Evolutionary conservation across 2,113 vertebrate genomes (phyloP), one percentile per base, ranked within the genome.

Genomic region (Ciconia maguari): DNA sequence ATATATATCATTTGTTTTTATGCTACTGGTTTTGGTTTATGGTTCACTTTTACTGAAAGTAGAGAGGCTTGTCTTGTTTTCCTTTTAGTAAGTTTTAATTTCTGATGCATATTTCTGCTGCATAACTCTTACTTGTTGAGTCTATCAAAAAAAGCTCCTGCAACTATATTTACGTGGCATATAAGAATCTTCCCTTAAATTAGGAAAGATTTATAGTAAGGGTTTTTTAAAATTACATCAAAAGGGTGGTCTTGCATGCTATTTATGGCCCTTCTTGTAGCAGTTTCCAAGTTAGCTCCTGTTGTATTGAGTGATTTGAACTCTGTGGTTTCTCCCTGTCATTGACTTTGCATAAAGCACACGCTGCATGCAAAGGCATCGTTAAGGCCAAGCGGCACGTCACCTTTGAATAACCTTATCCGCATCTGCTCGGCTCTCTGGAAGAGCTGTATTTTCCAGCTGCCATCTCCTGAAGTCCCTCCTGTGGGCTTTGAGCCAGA

Each of bases 81-180:
- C 74, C 74, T 89, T 62, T 82, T 21, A 65, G 77, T 32, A 81
- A 70, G 70, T 88, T 80, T 89, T 87, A 94, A 87, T 95, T 95
- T 77, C 74, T 82, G 30, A 74, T 57, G 46, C 38, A 30, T 62
- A 87, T 94, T 94, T 75, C 72, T 81, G 26, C 66, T 57, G 46
- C 38, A n/a, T 60, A 9, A 38, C 57, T 94, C 2, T 27, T 54
- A 32, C n/a, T 72, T 62, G 24, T 44, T 38, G 25, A 62, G 32
- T 58, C 81, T 76, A 57, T 46, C 38, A 24, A 65, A 76, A 87
- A 86, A 57, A 51, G 25, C 49, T 92, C 58, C 83, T 61, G 24
- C n/a, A 66, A 48, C 87, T 93, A 32, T 78, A 74, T 92, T 92
- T 88, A 62, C 18, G 9, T 68, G 61, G 72, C 66, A 77, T 68